Percentiles rank a stretch among this genome's conserved stretches.
These are phyloP conservation scores for Pollenia amentaria DNA, from an alignment of 2,888 invertebrate genomes.

Conservation along the genomic window DNA sequence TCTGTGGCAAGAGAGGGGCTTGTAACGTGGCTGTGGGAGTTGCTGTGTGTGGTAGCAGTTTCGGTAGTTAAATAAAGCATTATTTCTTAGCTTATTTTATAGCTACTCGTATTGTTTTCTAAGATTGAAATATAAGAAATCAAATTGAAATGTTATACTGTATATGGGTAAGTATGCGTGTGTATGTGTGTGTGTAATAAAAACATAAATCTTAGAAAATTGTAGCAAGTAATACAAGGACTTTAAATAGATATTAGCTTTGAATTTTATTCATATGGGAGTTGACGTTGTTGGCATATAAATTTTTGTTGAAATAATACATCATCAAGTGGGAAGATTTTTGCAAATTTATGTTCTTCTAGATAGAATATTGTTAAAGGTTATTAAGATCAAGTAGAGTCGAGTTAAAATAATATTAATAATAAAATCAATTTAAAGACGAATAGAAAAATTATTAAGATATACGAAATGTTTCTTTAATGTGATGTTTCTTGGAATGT, in stretches of 20 bases:
- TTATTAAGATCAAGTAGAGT: neutral
- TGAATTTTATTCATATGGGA: conserved; percentile 65
- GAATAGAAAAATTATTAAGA: too few relatives aligned
- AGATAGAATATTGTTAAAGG: conserved; percentile 29
- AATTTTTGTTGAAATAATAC: conserved; percentile 66
- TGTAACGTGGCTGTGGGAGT: conserved; percentile 1
- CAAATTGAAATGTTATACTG: conserved; percentile 32
- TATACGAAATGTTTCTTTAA: too few relatives aligned
- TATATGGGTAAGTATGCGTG: neutral
- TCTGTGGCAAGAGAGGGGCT: neutral
- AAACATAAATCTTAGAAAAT: conserved; percentile 26
- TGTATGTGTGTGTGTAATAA: neutral
- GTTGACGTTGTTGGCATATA: conserved; percentile 47
- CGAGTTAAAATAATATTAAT: neutral
- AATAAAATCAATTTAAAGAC: neutral
- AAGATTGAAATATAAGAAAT: conserved; percentile 54
- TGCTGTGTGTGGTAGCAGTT: conserved; percentile 51
- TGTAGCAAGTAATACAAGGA: conserved; percentile 55
- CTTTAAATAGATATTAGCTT: conserved; percentile 46
- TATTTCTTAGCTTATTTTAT: conserved; percentile 42
- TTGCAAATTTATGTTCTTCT: conserved; percentile 58
- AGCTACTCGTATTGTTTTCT: conserved; percentile 66
- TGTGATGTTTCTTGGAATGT: too few relatives aligned
- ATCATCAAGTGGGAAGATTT: conserved; percentile 63
- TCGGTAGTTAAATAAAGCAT: conserved; percentile 52